Conservation (phyloP, 2,888 invertebrate species). For the Hermodice carunculata region DNA sequence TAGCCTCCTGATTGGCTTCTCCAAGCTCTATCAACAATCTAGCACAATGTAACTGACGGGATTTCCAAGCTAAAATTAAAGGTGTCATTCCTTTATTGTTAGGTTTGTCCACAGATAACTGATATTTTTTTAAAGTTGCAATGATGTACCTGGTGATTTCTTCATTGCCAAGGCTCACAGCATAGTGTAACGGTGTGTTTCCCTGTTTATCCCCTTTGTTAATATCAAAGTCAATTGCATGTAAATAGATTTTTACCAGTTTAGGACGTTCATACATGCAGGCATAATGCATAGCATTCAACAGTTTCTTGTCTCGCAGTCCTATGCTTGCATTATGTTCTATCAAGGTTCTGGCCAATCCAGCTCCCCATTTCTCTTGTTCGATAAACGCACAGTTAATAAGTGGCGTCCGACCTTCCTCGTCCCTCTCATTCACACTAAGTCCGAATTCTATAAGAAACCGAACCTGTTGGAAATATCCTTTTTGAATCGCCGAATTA, state of each 20-base stretch:
- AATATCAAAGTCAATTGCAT: constrained; percentile 64
- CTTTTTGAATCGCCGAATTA: constrained; percentile 57
- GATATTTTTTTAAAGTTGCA: constrained; percentile 21
- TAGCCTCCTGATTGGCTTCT: neutral
- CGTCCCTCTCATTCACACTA: constrained; percentile 54
- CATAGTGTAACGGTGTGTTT: constrained; percentile 66
- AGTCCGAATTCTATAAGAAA: constrained; percentile 58
- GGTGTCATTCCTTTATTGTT: constrained; percentile 40
- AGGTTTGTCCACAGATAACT: constrained; percentile 25
- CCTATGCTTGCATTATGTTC: constrained; percentile 60
- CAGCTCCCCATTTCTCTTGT: constrained; percentile 60
- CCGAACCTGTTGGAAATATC: constrained; percentile 64
- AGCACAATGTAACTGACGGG: constrained; percentile 17
- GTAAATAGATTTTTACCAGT: constrained; percentile 45
- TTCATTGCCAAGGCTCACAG: constrained; percentile 53
- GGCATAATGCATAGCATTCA: constrained; percentile 65
- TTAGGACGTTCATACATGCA: constrained; percentile 57
- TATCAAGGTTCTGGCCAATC: constrained; percentile 63
- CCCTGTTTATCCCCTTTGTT: constrained; percentile 58
- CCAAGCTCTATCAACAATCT: constrained; percentile 18
- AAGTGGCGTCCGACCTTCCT: constrained; percentile 56
- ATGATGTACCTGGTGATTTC: constrained; percentile 48
- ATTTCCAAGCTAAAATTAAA: constrained; percentile 31
- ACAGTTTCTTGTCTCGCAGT: constrained; percentile 53
- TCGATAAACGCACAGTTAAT: constrained; percentile 62